A percentile compares a stretch with the other conserved stretches of the same genome.
Conservation (phyloP, 2,797 vertebrate genomes). For the Enteromius mattozi region DNA sequence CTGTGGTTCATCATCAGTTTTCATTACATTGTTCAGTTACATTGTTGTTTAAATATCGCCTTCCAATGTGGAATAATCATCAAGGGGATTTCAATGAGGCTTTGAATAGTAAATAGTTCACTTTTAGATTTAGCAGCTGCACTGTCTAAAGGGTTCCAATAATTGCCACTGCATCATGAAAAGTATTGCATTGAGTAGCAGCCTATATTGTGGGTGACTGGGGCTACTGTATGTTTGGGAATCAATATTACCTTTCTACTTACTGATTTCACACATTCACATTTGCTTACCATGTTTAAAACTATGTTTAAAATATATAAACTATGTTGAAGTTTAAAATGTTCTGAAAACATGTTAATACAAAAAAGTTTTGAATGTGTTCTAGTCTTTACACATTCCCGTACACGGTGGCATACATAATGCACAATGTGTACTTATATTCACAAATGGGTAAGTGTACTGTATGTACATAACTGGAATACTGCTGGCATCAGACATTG, state of each 20-base stretch:
- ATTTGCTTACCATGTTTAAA: not conserved
- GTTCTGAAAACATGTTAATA: not conserved
- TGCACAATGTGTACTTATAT: not conserved
- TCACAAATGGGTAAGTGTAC: not conserved
- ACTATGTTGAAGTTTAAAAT: not conserved
- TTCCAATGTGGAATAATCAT: not conserved
- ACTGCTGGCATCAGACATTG: not conserved
- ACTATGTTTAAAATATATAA: no score
- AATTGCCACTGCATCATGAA: not conserved
- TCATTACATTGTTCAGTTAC: conserved; percentile 23
- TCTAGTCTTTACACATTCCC: not conserved
- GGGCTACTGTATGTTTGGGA: not conserved
- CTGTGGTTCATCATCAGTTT: not conserved
- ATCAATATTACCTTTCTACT: not conserved
- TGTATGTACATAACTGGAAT: not conserved
- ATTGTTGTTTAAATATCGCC: no score
- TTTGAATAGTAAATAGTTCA: conserved; percentile 6
- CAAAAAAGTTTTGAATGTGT: not conserved
- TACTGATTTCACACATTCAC: not conserved
- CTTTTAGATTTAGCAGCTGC: not conserved
- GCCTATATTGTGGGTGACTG: not conserved
- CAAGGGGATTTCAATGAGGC: not conserved
- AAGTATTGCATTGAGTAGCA: not conserved
- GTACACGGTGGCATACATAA: not conserved
- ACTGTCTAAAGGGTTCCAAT: not conserved